These are phyloP conservation scores for Siniperca chuatsi DNA, from an alignment of 2,113 vertebrate species.

Conservation along the genomic window DNA sequence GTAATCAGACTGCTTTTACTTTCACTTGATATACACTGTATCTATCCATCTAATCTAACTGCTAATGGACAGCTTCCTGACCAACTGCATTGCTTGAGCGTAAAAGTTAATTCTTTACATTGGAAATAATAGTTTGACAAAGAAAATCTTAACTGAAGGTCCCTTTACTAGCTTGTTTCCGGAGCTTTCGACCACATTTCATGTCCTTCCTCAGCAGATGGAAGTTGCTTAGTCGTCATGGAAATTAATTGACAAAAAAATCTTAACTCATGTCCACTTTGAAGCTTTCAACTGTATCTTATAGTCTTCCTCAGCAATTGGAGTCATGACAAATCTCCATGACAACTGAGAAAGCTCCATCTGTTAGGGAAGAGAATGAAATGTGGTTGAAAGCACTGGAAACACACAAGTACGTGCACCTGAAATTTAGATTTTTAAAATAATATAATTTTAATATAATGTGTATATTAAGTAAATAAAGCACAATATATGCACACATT, in stretches of 20 bases:
- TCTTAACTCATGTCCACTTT: not conserved
- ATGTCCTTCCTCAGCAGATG: not conserved
- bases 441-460: no score
- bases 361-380: not conserved
- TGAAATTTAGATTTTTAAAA: no score
- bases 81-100: not conserved
- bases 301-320: not conserved
- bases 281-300: not conserved
- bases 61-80: constrained; percentile 22
- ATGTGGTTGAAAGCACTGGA: not conserved
- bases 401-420: not conserved
- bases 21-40: not conserved
- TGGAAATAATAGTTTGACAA: not conserved
- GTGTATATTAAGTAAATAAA: no score
- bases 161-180: not conserved
- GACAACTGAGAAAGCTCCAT: not conserved
- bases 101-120: not conserved
- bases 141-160: not conserved
- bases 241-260: not conserved
- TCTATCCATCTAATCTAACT: constrained; percentile 13
- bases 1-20: constrained; percentile 1
- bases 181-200: not conserved
- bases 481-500: no score
- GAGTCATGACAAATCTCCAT: no score
- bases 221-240: not conserved